A percentile compares a stretch with the other conserved stretches of the same genome.
Evolutionary conservation across 2,113 vertebrate genomes (phyloP).

Genomic region (Poecile atricapillus): DNA sequence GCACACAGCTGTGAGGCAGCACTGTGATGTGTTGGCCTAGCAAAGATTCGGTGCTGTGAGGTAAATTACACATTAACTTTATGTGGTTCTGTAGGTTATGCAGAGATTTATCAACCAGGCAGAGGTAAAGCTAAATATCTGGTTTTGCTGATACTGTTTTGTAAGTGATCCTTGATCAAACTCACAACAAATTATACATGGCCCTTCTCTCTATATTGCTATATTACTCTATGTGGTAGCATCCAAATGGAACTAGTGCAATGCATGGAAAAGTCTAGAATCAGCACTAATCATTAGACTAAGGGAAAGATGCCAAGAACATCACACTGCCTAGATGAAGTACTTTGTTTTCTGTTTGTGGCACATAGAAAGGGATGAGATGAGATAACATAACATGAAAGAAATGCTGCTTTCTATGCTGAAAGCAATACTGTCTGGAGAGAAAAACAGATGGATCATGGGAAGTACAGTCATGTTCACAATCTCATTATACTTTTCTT

Average conservation of each 20-base stretch:
- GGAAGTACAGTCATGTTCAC: not conserved
- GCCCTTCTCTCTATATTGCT: fast-evolving
- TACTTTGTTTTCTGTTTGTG: not conserved
- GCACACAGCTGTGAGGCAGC: not conserved
- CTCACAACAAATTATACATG: not conserved
- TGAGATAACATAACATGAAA: not conserved
- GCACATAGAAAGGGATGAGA: not conserved
- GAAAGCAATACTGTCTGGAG: not conserved
- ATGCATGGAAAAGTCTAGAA: not conserved
- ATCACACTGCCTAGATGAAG: not conserved
- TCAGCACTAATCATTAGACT: not conserved
- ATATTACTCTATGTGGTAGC: not conserved
- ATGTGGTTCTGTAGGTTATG: not conserved
- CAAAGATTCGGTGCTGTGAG: not conserved
- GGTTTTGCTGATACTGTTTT: not conserved
- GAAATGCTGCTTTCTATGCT: not conserved
- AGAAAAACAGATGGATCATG: not conserved
- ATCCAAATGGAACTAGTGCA: not conserved
- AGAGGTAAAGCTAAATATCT: not conserved
- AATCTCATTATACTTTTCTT: not conserved
- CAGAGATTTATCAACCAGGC: not conserved
- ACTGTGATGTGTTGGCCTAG: not conserved
- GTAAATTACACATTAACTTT: not conserved
- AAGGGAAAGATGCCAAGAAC: not conserved
- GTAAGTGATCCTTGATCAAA: not conserved